These are phyloP conservation scores for Andricus curvator DNA, from an alignment of 2,888 invertebrate genomes.

Conservation along the genomic window DNA sequence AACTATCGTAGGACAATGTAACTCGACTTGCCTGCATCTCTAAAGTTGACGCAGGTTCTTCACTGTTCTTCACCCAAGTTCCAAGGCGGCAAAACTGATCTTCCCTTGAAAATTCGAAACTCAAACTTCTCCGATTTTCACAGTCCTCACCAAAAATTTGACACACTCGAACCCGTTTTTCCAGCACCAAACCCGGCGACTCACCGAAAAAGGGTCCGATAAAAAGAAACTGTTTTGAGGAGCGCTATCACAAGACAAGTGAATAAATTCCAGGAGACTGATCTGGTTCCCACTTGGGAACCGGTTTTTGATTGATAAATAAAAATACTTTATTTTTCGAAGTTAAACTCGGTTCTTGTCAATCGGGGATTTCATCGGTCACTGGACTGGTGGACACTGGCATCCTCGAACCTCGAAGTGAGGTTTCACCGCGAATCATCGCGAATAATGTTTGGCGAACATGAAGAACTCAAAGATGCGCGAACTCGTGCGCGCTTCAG, in stretches of 20 bases:
- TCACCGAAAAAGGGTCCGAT: background rate
- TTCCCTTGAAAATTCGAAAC: constrained; percentile 1
- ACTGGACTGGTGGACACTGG: background rate
- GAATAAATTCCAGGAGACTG: background rate
- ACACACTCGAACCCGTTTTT: background rate
- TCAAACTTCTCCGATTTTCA: background rate
- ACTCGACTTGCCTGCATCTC: constrained; percentile 50
- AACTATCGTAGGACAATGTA: constrained; percentile 69
- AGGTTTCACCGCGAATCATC: background rate
- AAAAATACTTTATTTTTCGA: background rate
- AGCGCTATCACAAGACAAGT: background rate
- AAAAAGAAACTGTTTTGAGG: background rate
- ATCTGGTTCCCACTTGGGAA: background rate
- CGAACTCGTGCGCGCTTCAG: constrained; percentile 1
- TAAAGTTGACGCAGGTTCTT: constrained; percentile 20
- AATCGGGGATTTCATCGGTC: background rate
- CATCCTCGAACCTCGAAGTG: background rate
- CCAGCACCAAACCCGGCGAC: background rate
- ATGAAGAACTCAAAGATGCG: constrained; percentile 22
- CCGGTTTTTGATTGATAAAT: background rate
- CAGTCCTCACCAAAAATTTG: background rate
- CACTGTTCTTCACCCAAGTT: constrained; percentile 10
- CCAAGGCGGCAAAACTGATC: constrained; percentile 17
- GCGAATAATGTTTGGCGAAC: constrained; percentile 27
- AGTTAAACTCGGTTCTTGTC: background rate